Percentiles rank a stretch among this genome's conserved stretches.
phyloP scores from a whole-genome alignment of 1,140 invertebrate species.

The Antheraea pernyi region DNA sequence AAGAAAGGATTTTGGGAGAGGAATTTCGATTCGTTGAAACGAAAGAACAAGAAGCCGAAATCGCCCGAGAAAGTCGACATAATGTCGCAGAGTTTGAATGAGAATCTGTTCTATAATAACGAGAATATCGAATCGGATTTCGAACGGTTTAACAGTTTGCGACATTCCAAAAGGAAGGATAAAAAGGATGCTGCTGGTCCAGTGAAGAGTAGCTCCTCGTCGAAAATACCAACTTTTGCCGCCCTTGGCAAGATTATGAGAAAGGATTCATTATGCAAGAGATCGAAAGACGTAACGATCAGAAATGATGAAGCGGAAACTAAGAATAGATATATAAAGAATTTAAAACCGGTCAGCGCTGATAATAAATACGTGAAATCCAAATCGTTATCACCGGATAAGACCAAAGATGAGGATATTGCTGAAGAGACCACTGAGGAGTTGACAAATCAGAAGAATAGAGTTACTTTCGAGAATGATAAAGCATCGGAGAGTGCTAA shows the following conservation, averaged over 20 bases:
- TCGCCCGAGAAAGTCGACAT: constrained; percentile 69
- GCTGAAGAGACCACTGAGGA: constrained; percentile 49
- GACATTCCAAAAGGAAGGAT: constrained; percentile 69
- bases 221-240: constrained; percentile 73
- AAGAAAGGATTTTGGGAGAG: constrained; percentile 79
- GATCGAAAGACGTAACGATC: constrained; percentile 51
- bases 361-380: constrained; percentile 74
- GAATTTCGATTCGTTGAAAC: constrained; percentile 77
- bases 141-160: constrained; percentile 71
- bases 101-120: constrained; percentile 80
- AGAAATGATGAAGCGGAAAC: constrained; percentile 44
- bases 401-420: constrained; percentile 48
- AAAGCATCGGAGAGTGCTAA: constrained; percentile 21
- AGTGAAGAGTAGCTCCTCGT: constrained; percentile 66
- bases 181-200: constrained; percentile 54
- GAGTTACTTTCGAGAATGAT: constrained; percentile 32
- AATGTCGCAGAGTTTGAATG: constrained; percentile 82
- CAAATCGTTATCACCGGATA: constrained; percentile 67
- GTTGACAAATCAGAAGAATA: constrained; percentile 25
- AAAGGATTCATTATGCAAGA: constrained; percentile 69
- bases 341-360: constrained; percentile 45
- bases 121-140: constrained; percentile 73
- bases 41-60: constrained; percentile 69
- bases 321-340: constrained; percentile 72
- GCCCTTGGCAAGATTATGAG: constrained; percentile 75